These are phyloP conservation scores for Percopsis transmontana DNA, from an alignment of 2,113 vertebrate genomes.

Conservation along the genomic window DNA sequence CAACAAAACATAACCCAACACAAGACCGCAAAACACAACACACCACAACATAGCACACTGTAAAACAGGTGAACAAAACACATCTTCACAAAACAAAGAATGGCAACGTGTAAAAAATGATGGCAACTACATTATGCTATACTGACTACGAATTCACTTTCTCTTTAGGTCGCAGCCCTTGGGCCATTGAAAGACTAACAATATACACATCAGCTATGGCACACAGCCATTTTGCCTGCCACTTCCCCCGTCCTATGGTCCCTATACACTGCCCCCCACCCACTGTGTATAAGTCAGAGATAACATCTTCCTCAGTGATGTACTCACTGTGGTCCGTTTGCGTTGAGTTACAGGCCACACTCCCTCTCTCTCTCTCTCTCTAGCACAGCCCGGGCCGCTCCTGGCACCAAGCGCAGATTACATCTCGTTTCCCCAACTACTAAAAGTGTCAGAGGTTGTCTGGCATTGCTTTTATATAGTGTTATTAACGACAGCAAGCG, in stretches of 20 bases:
- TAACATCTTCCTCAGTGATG: conserved; percentile 73
- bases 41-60: too few relatives aligned
- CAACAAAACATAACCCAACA: too few relatives aligned
- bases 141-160: background rate
- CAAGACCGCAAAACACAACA: too few relatives aligned
- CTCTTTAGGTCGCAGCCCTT: conserved; percentile 22
- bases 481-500: conserved; percentile 77
- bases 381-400: conserved; percentile 63
- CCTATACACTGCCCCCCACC: conserved; percentile 36
- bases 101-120: too few relatives aligned
- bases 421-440: conserved; percentile 80
- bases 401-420: conserved; percentile 78
- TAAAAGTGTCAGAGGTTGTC: conserved; percentile 81
- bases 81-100: too few relatives aligned
- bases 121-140: too few relatives aligned
- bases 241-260: conserved; percentile 49
- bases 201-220: conserved; percentile 46
- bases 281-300: conserved; percentile 65
- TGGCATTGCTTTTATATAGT: conserved; percentile 78
- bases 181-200: conserved; percentile 38
- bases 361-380: conserved; percentile 27
- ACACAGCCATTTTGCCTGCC: conserved; percentile 46
- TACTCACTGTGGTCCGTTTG: conserved; percentile 65
- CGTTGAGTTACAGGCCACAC: conserved; percentile 69
- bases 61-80: too few relatives aligned